Conservation (phyloP, 2,797 vertebrate genomes). For the Macropodus opercularis region DNA sequence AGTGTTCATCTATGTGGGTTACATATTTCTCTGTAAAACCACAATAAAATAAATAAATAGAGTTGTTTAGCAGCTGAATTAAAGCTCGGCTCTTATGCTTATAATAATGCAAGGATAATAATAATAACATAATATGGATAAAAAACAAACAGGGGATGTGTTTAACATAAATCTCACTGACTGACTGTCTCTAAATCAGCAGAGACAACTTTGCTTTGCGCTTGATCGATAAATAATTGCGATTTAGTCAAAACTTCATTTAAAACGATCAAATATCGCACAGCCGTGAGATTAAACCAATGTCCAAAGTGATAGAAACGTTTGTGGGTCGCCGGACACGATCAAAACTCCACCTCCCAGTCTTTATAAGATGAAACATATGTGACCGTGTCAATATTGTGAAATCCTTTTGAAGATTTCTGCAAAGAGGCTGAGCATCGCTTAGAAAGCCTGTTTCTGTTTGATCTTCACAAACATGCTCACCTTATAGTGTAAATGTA, state of each 20-base stretch:
- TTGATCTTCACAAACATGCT: slow-evolving; percentile 64
- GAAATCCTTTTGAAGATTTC: slow-evolving; percentile 66
- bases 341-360: slow-evolving; percentile 53
- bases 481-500: slow-evolving; percentile 77
- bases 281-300: neutral
- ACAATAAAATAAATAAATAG: neutral
- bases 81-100: too few relatives aligned
- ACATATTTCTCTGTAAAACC: neutral
- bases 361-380: slow-evolving; percentile 62
- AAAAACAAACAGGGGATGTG: too few relatives aligned
- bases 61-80: too few relatives aligned
- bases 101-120: too few relatives aligned
- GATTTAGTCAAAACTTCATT: neutral
- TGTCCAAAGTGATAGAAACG: neutral
- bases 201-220: neutral
- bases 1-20: slow-evolving; percentile 8
- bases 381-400: slow-evolving; percentile 68
- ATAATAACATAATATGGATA: too few relatives aligned
- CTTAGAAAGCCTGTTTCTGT: slow-evolving; percentile 51
- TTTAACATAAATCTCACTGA: too few relatives aligned
- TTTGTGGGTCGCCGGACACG: slow-evolving; percentile 37
- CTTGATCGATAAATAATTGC: neutral
- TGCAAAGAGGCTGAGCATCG: slow-evolving; percentile 36
- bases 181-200: too few relatives aligned
- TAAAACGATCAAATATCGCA: neutral